Evolutionary conservation across 1,140 invertebrate species (phyloP).

Genomic region (Heliothis subflexa): DNA sequence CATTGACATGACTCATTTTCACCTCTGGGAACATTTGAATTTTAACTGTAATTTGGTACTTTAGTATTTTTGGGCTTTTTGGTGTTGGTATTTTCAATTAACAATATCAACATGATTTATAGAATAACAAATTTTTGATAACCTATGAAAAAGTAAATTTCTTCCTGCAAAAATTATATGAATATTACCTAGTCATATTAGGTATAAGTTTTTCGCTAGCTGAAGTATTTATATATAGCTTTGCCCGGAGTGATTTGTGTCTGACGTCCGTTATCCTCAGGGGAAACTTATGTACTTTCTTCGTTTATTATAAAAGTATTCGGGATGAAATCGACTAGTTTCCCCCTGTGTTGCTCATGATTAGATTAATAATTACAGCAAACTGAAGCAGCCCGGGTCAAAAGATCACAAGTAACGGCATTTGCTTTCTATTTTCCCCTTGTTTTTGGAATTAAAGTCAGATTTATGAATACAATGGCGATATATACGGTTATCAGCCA

Average conservation of each 20-base stretch:
- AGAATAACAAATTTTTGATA: no score
- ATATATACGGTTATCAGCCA: neutral
- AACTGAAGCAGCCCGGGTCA: conserved; percentile 1
- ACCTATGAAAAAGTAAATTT: no score
- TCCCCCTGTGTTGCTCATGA: neutral
- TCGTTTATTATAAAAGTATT: conserved; percentile 18
- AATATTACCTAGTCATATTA: no score
- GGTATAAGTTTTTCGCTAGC: neutral
- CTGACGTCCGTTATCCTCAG: conserved; percentile 10
- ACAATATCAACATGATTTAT: no score
- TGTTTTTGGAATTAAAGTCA: neutral
- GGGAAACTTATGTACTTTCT: conserved; percentile 4
- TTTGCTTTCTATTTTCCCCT: neutral
- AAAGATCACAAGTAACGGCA: neutral
- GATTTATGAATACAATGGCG: neutral
- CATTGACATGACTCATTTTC: no score
- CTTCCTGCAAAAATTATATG: no score
- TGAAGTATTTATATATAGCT: neutral
- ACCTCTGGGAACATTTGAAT: no score
- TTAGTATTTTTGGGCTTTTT: no score
- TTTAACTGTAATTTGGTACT: no score
- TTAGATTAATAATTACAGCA: neutral
- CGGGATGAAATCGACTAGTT: neutral
- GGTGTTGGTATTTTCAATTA: no score
- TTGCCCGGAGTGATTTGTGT: neutral